Percentiles rank a stretch among this genome's conserved stretches.
These are phyloP conservation scores for Mythimna albipuncta DNA, from an alignment of 2,888 invertebrate genomes.

Conservation along the genomic window DNA sequence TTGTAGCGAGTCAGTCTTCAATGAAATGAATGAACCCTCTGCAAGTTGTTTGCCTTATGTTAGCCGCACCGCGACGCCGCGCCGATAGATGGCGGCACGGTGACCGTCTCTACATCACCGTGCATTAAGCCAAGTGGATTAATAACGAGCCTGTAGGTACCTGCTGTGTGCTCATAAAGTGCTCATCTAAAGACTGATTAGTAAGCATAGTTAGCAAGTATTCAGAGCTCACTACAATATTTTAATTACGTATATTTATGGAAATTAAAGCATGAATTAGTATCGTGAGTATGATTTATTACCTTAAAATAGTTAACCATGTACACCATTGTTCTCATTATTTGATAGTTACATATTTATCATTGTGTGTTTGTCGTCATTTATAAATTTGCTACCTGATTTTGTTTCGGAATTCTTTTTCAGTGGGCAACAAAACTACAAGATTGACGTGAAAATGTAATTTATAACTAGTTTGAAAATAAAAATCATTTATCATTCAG, in stretches of 20 bases:
- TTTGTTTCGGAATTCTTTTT: too few species aligned
- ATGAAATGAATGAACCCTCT: conserved; percentile 11
- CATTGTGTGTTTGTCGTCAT: too few species aligned
- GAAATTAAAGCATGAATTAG: not conserved
- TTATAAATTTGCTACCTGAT: too few species aligned
- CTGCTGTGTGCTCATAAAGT: not conserved
- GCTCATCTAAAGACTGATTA: not conserved
- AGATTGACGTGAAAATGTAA: too few species aligned
- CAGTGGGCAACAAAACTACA: too few species aligned
- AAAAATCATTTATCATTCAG: too few species aligned
- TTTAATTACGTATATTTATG: not conserved
- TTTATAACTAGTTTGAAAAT: too few species aligned
- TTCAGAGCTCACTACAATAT: not conserved
- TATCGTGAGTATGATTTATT: too few species aligned
- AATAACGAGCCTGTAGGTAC: not conserved
- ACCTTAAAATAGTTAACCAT: too few species aligned
- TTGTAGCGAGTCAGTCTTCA: not conserved
- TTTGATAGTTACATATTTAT: too few species aligned
- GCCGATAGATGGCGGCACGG: conserved; percentile 36
- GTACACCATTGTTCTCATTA: too few species aligned
- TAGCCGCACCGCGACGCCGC: not conserved
- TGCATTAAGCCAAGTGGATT: not conserved
- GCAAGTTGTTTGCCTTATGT: not conserved
- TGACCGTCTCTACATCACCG: not conserved
- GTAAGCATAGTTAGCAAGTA: not conserved